A percentile compares a stretch with the other conserved stretches of the same genome.
These are phyloP conservation scores for Teleopsis dalmanni DNA, from an alignment of 1,140 invertebrate species.

Conservation along the genomic window DNA sequence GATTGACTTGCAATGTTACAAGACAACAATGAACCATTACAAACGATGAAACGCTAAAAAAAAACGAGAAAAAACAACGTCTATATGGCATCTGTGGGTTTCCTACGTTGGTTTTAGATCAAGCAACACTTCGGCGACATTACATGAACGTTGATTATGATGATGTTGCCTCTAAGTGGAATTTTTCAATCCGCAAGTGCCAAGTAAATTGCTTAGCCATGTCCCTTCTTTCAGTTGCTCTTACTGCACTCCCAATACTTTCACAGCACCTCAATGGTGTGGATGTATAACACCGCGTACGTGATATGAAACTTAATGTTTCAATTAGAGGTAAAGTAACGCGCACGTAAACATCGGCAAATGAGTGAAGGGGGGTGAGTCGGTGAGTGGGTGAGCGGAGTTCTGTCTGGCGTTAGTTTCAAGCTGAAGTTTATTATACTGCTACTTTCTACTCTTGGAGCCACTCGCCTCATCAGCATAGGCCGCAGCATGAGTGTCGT, in stretches of 20 bases:
- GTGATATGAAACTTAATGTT: constrained; percentile 44
- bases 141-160: too few relatives aligned
- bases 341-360: constrained; percentile 10
- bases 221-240: background rate
- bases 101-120: too few relatives aligned
- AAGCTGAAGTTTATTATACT: too few relatives aligned
- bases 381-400: background rate
- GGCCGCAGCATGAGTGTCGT: constrained; percentile 22
- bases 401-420: background rate
- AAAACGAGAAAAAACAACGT: too few relatives aligned
- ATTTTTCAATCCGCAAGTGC: too few relatives aligned
- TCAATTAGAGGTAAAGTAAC: constrained; percentile 44
- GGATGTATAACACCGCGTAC: constrained; percentile 40
- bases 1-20: too few relatives aligned
- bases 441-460: constrained; percentile 2
- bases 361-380: constrained; percentile 12
- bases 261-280: background rate
- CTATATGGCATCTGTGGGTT: too few relatives aligned
- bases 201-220: too few relatives aligned
- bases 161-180: too few relatives aligned
- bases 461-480: background rate
- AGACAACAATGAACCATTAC: too few relatives aligned
- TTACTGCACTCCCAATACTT: background rate
- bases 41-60: too few relatives aligned
- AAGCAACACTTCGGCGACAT: too few relatives aligned